Evolutionary conservation across 2,797 vertebrate species (phyloP), one percentile per base, ranked within the genome.

Genomic region (Microctenopoma steveboyesi): DNA sequence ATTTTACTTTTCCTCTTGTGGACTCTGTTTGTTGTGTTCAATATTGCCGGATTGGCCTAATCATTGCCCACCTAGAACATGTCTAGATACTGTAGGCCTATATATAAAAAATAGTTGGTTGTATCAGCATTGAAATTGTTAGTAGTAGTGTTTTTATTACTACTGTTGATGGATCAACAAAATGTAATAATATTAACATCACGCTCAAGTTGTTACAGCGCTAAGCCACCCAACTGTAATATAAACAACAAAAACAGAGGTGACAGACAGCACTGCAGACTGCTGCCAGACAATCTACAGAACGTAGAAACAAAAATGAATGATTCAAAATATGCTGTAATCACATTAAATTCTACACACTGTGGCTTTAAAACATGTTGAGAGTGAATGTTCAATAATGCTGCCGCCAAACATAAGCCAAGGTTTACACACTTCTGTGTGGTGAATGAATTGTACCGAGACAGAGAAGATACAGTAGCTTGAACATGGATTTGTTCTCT

Each of bases 351-450:
- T 22, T 53, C 11, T 27, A 43, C 40, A 61, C 60, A 55, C n/a
- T 2, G 25, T 37, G 48, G 39, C 27, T 43, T 45, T 49, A 51
- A 64, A 69, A 59, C 47, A 10, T 2, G 5, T 47, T 11, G 27
- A 45, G 50, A 46, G 42, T 46, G 37, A 71, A 58, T 48, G 12
- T 60, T 72, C 51, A 53, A 52, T 62, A 76, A 75, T 16, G 46
- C 6, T 16, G 45, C 50, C 15, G 62, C 49, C 54, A 37, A 64
- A 45, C 51, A 63, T 60, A 71, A 82, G 64, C 64, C 64, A 42
- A 40, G 50, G 68, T 76, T 77, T 83, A 57, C 65, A 69, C 82
- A 74, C 43, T 57, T 83, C 42, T 70, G 49, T 69, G 64, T 60
- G 42, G 49, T 55, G 54, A 79, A 78, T 68, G 68, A 66, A 46